Conservation (phyloP, 2,113 vertebrate species). For the Sminthopsis crassicaudata region DNA sequence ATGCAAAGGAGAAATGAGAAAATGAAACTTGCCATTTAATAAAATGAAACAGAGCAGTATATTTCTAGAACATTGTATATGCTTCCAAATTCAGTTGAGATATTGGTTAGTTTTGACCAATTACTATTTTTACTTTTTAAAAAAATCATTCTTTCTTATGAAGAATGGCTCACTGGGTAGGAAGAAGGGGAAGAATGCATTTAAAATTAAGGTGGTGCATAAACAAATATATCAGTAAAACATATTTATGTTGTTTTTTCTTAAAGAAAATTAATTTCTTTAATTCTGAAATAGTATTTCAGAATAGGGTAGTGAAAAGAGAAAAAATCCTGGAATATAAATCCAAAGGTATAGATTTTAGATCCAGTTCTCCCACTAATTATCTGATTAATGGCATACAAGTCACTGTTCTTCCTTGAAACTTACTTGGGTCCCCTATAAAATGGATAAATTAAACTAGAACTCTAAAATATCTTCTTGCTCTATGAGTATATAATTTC, state of each 20-base stretch:
- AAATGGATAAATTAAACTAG: neutral
- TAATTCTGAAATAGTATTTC: too few relatives aligned
- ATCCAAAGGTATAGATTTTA: neutral
- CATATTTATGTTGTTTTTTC: neutral
- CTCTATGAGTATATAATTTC: neutral
- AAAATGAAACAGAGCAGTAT: neutral
- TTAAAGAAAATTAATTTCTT: neutral
- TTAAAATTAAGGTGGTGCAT: neutral
- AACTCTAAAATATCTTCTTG: neutral
- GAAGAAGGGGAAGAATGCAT: neutral
- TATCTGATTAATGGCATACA: neutral
- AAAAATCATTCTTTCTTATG: neutral
- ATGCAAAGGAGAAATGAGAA: neutral
- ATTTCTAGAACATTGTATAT: neutral
- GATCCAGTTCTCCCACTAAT: neutral
- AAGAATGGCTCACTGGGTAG: neutral
- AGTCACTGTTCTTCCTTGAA: neutral
- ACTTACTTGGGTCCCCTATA: neutral
- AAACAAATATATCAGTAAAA: neutral
- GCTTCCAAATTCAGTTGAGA: neutral
- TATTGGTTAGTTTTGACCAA: neutral
- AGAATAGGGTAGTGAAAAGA: neutral
- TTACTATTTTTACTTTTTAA: neutral
- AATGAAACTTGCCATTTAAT: neutral
- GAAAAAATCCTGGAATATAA: neutral